Conservation (phyloP, 2,113 vertebrate genomes). For the Crotophaga sulcirostris region DNA sequence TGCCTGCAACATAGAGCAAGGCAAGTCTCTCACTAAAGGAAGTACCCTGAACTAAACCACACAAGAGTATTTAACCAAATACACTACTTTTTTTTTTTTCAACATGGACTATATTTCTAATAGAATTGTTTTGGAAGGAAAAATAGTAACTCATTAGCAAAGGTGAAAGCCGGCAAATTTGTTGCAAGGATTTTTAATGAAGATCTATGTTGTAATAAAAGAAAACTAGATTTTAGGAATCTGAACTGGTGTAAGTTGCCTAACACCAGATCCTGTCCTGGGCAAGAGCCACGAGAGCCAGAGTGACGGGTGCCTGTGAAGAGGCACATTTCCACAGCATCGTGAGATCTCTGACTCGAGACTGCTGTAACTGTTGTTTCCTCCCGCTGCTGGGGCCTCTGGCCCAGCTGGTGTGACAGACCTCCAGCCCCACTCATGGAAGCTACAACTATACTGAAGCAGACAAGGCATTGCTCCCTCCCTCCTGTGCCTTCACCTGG, state of each 20-base stretch:
- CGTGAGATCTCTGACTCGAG: fast-evolving
- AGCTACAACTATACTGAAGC: not conserved
- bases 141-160: not conserved
- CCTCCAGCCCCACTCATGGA: not conserved
- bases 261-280: not conserved
- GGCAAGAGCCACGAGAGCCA: not conserved
- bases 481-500: not conserved
- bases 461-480: not conserved
- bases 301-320: not conserved
- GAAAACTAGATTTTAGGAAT: not conserved
- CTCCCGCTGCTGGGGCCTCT: not conserved
- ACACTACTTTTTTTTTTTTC: not conserved
- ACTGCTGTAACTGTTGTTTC: not conserved
- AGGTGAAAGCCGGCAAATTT: not conserved
- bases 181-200: not conserved
- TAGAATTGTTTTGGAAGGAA: not conserved
- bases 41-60: not conserved
- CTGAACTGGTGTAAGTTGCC: fast-evolving
- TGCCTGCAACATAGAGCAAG: not conserved
- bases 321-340: not conserved
- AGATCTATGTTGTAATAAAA: not conserved
- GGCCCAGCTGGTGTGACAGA: not conserved
- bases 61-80: not conserved
- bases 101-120: not conserved
- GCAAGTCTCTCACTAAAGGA: not conserved